phyloP scores from a whole-genome alignment of 2,113 vertebrate species.

The Sinocyclocheilus anshuiensis region DNA sequence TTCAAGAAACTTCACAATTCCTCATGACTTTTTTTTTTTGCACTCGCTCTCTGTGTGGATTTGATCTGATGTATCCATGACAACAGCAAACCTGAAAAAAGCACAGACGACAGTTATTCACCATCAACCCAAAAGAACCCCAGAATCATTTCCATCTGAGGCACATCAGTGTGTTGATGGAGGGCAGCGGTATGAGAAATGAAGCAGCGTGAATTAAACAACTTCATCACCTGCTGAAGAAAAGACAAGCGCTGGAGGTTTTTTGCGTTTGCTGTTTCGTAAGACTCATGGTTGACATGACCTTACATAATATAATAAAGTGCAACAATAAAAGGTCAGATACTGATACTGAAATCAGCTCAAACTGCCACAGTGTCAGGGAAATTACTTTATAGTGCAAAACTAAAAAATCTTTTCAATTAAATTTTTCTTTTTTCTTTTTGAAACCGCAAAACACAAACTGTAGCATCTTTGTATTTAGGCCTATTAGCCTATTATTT shows the following conservation, averaged over 20 bases:
- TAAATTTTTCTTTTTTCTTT: neutral
- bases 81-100: neutral
- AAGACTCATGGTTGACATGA: neutral
- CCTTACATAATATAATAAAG: neutral
- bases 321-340: neutral
- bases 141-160: neutral
- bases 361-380: neutral
- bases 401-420: too few relatives aligned
- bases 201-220: neutral
- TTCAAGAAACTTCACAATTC: constrained; percentile 3
- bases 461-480: neutral
- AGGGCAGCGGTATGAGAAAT: neutral
- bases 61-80: constrained; percentile 23
- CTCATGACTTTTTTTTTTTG: neutral
- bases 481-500: too few relatives aligned
- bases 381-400: neutral
- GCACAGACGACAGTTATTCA: neutral
- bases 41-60: neutral
- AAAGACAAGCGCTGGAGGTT: neutral
- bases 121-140: neutral
- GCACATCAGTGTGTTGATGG: neutral
- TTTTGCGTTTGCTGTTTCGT: neutral
- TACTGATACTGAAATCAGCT: neutral
- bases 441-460: neutral
- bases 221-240: neutral